Evolutionary conservation across 2,888 invertebrate genomes (phyloP).

Genomic region (Heliconius charithonia): DNA sequence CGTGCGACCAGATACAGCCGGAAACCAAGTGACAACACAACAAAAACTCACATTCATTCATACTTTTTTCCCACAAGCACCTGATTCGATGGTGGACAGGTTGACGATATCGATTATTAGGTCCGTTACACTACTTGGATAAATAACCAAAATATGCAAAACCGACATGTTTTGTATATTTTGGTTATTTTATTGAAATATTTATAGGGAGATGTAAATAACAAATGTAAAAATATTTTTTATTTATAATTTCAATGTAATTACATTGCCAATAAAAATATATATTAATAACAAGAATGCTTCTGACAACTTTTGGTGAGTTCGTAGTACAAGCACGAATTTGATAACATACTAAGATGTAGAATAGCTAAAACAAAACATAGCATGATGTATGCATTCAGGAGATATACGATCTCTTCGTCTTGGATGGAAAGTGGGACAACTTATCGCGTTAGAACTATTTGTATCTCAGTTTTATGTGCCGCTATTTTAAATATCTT

Average conservation of each 20-base stretch:
- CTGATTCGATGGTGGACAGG: constrained; percentile 62
- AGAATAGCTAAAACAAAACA: constrained; percentile 47
- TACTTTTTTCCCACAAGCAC: constrained; percentile 67
- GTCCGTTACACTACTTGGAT: neutral
- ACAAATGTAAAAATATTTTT: neutral
- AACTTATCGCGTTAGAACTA: constrained; percentile 49
- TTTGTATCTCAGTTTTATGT: constrained; percentile 48
- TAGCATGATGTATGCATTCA: constrained; percentile 49
- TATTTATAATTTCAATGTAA: neutral
- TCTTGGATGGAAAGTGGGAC: constrained; percentile 49
- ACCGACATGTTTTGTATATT: neutral
- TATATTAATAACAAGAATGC: neutral
- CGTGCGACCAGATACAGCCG: constrained; percentile 69
- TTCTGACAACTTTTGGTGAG: neutral
- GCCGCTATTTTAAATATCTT: constrained; percentile 51
- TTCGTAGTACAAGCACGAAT: constrained; percentile 29
- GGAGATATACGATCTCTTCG: constrained; percentile 48
- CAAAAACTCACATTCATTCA: constrained; percentile 82
- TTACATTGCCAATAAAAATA: neutral
- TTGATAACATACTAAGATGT: constrained; percentile 46
- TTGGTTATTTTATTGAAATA: neutral
- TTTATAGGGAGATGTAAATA: neutral
- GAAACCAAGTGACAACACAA: constrained; percentile 81
- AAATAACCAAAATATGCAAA: too few species aligned
- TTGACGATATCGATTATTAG: constrained; percentile 58